Evolutionary conservation across 2,797 vertebrate genomes (phyloP).

Genomic region (Labeo calbasu): DNA sequence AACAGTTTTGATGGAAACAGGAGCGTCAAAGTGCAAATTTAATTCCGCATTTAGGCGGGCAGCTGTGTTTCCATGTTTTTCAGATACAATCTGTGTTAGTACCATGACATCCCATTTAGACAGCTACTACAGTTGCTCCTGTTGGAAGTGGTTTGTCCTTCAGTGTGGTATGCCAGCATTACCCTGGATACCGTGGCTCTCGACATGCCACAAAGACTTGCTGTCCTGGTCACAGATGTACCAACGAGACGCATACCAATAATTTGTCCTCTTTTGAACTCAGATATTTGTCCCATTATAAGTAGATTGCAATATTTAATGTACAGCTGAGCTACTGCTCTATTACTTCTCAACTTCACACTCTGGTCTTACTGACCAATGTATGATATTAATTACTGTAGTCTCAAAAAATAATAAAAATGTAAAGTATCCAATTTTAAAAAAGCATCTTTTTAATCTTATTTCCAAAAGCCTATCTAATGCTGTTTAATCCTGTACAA

Average conservation of each 20-base stretch:
- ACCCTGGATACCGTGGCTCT: background rate
- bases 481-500: conserved; percentile 7
- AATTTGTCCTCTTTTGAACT: conserved; percentile 11
- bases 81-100: background rate
- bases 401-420: background rate
- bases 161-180: background rate
- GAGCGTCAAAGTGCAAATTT: background rate
- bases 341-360: background rate
- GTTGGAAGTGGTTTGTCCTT: conserved; percentile 5
- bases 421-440: background rate
- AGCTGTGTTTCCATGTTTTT: conserved; percentile 15
- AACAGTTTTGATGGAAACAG: background rate
- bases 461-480: conserved; percentile 8
- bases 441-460: background rate
- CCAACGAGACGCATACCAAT: background rate
- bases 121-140: background rate
- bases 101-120: background rate
- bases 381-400: background rate
- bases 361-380: background rate
- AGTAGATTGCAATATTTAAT: background rate
- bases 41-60: background rate
- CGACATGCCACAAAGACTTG: background rate
- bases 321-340: background rate
- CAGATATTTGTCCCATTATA: background rate
- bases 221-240: conserved; percentile 8